Base-by-base conservation (phyloP, 2,113 vertebrate genomes). In the Toxostoma redivivum region DNA sequence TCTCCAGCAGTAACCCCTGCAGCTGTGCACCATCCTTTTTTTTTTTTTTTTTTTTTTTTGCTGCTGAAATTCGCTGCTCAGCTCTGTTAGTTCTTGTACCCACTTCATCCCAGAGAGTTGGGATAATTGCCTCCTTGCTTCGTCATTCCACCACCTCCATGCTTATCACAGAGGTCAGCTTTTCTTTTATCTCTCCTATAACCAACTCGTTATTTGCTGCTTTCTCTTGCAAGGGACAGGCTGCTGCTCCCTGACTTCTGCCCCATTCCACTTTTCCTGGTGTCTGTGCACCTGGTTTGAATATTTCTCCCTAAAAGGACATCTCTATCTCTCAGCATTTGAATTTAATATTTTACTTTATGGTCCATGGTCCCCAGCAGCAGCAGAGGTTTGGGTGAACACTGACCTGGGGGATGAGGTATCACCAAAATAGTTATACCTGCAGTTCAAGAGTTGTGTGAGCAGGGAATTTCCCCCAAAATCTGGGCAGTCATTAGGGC, bases 111-210 rank as follows among this genome's bases (percentile, higher is more conserved):
- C 33, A 0, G 81, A 93, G 93, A 96, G 76, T 10, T 90, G 85
- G 7, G n/a, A 83, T 93, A 97, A 96, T 90, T 96, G 88, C 85
- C 92, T 96, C 67, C 79, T 88, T 74, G 92, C 82, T 94, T 90
- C 37, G 1, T 44, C 8, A 1, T 93, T 86, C 90, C 72, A 86
- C 92, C 88, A 95, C 93, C 88, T 94, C 94, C 80, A 56, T 44
- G 85, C 86, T 94, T 92, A 96, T 95, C 56, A 1, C 94, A 96
- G 92, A 90, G 95, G 92, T 96, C 95, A 95, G 94, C 69, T 92
- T 93, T 83, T 71, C 85, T 92, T 93, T 93, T 79, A 33, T 83
- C 88, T 96, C 90, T 70, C 18, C 92, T 53, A 78, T 48, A 94
- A 74, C 85, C 85, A 77, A 88, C 82, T 96, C 19, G 5, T 80